phyloP scores from a whole-genome alignment of 2,797 vertebrate genomes.

The Enteromius fasciolatus region DNA sequence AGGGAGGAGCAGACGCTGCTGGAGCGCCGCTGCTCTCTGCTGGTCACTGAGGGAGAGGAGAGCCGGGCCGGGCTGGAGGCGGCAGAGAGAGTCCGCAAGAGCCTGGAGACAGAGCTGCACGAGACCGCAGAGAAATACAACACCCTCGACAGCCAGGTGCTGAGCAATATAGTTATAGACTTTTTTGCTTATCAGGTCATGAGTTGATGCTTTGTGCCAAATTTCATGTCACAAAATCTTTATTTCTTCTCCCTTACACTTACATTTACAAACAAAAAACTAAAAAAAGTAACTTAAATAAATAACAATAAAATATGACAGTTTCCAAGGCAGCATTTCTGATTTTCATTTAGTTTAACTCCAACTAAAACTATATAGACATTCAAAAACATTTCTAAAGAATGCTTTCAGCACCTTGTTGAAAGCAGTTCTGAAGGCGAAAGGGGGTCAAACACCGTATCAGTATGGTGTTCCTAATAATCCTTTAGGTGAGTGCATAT shows the following conservation, averaged over 20 bases:
- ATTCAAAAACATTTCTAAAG: not conserved
- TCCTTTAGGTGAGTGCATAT: no score
- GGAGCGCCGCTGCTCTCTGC: conserved; percentile 77
- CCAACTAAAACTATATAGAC: not conserved
- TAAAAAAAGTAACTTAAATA: not conserved
- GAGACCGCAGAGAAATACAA: conserved; percentile 75
- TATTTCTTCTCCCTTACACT: not conserved
- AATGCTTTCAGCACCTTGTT: no score
- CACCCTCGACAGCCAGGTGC: conserved; percentile 81
- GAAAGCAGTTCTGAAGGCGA: no score
- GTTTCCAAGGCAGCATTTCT: not conserved
- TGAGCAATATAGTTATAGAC: not conserved
- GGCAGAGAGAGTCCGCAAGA: conserved; percentile 74
- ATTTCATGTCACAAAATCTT: not conserved
- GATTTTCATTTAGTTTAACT: not conserved
- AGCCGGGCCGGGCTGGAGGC: conserved; percentile 70
- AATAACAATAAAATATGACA: not conserved
- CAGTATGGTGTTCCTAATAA: no score
- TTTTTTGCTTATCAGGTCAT: not conserved
- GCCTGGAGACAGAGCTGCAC: conserved; percentile 77
- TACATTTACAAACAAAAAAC: not conserved
- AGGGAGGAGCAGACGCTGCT: conserved; percentile 73
- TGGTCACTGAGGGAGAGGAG: conserved; percentile 75
- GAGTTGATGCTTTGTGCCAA: not conserved
- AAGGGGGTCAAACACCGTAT: no score